A percentile compares a stretch with the other conserved stretches of the same genome.
These are phyloP conservation scores for Pachycephala philippinensis DNA, from an alignment of 2,113 vertebrate species.

Conservation along the genomic window DNA sequence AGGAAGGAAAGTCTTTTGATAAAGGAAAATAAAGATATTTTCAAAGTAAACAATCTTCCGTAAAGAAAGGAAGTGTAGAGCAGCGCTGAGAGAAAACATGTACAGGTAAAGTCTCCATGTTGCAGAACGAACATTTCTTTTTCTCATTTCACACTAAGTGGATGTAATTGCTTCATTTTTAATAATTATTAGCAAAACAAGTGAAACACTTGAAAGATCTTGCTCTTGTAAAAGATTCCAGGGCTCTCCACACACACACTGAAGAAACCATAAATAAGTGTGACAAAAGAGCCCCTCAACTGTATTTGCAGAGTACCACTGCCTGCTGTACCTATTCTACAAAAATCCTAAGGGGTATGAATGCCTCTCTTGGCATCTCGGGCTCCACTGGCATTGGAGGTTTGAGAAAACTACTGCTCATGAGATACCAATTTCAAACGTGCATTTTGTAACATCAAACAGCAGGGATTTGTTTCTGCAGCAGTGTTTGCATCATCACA, in stretches of 20 bases:
- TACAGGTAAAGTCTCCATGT: not conserved
- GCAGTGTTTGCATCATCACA: not conserved
- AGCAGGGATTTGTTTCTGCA: not conserved
- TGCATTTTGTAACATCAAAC: not conserved
- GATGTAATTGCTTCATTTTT: not conserved
- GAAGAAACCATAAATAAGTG: not conserved
- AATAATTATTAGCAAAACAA: not conserved
- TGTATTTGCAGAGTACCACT: not conserved
- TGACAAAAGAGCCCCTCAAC: not conserved
- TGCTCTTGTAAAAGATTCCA: not conserved
- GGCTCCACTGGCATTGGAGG: not conserved
- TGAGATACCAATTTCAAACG: not conserved
- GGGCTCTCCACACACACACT: not conserved
- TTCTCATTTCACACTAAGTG: not conserved
- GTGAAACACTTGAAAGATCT: not conserved
- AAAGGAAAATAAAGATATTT: not conserved
- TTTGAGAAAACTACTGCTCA: not conserved
- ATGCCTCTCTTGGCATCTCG: not conserved
- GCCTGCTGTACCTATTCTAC: not conserved
- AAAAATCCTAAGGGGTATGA: not conserved
- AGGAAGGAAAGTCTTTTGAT: constrained; percentile 26
- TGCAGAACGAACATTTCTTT: not conserved
- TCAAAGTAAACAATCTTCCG: constrained; percentile 47
- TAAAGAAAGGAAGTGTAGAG: constrained; percentile 8
- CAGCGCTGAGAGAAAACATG: constrained; percentile 2